Percentiles rank a stretch among this genome's conserved stretches.
phyloP scores from a whole-genome alignment of 2,797 vertebrate species.

The Pipistrellus pipistrellus region DNA sequence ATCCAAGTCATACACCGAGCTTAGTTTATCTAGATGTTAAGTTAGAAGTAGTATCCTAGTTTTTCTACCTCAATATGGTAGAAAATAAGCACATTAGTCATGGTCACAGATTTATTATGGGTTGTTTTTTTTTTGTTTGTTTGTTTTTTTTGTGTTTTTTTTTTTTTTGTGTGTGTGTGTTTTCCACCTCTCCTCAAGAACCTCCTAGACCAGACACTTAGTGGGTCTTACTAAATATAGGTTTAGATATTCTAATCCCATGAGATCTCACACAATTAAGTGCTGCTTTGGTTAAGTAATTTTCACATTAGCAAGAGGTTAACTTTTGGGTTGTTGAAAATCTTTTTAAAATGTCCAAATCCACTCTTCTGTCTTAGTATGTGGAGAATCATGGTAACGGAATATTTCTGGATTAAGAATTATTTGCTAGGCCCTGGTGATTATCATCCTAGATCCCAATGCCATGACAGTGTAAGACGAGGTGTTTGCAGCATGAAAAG shows the following conservation, averaged over 20 bases:
- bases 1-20: background rate
- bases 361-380: background rate
- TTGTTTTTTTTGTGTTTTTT: too few relatives aligned
- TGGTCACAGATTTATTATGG: background rate
- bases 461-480: background rate
- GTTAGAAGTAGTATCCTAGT: background rate
- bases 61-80: too few relatives aligned
- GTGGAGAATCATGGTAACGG: constrained; percentile 6
- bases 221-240: background rate
- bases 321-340: constrained; percentile 54
- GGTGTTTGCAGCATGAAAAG: background rate
- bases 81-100: background rate
- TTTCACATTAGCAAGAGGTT: constrained; percentile 36
- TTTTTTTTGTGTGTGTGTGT: too few relatives aligned
- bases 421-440: background rate
- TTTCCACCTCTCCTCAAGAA: background rate
- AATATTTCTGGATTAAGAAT: constrained; percentile 10
- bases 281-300: constrained; percentile 35
- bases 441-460: background rate
- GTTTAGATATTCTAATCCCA: background rate
- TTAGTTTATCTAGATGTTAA: background rate
- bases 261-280: background rate
- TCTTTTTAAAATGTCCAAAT: constrained; percentile 25
- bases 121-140: too few relatives aligned
- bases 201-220: background rate